Base-by-base conservation (phyloP, 2,797 vertebrate genomes). In the Zenarchopterus dispar region DNA sequence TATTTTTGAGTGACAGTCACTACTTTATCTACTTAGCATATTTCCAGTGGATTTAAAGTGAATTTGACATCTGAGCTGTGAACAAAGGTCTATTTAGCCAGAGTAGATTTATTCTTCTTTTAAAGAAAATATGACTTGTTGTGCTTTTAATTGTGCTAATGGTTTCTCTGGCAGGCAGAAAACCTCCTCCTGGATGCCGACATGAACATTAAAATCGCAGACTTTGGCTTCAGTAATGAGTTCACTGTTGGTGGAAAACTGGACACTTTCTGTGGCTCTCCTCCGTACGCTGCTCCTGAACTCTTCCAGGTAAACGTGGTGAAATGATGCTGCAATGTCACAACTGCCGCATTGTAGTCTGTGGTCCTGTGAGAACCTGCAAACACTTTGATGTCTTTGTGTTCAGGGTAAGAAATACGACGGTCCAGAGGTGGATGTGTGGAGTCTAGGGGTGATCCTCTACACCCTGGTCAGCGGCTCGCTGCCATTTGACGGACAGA, bases 201-300 rank as follows among this genome's bases (percentile, higher is more conserved):
- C 86, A 97, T 97, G 96, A 97, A 97, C 88, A 97, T 97, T 79
- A 97, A 97, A 87, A 96, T 97, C 78, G 96, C 96, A 61, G 96
- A 97, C 83, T 97, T 97, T 73, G 96, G 96, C 62, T 97, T 97
- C 91, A 97, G 96, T 79, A 97, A 97, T 33, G 95, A 97, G 89
- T 97, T 97, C 90, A 96, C 94, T 50, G 78, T 96, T 2, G 95
- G 95, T 80, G 95, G 92, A 90, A 97, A 97, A 91, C 91, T 97
- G 91, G 96, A 97, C 79, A 97, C 96, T 0, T 97, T 97, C 87
- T 97, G 96, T 77, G 96, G 96, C 61, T 97, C 95, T 80, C 96
- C 96, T 22, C 96, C 96, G 0, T 97, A 97, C 24, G 96, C 96
- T 56, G 96, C 96, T 65, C 96, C 96, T 3, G 96, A 97, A 62